Evolutionary conservation across 2,888 invertebrate species (phyloP), one percentile per base, ranked within the genome.

Genomic region (Drosophila multiciliata): DNA sequence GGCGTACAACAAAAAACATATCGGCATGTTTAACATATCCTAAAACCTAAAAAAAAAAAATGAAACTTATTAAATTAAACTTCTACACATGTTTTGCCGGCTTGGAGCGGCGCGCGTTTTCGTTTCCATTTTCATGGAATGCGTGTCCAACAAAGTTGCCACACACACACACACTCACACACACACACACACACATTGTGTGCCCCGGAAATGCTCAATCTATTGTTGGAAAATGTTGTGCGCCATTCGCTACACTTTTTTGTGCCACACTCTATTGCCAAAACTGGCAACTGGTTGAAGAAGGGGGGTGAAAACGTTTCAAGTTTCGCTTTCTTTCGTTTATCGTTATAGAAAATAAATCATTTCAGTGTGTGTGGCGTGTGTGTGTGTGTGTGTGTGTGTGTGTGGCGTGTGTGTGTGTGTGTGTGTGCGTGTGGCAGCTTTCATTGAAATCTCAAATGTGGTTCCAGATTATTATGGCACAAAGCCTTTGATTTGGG

Each of bases 31-130:
- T 90, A 90, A 88, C 87, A 86, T 90, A 88, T 81, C 78, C 76
- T 59, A 70, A 70, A 73, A 73, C 66, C 75, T 48, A 66, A 81
- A 88, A 81, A 59, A 68, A 82, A 42, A 42, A 26, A 90, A 90
- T 0, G 5, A 29, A 87, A 86, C 90, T 90, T 90, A 87, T 87
- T 88, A 90, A 87, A 90, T 90, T 87, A 87, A 87, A 87, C 81
- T 88, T 90, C 71, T 87, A 87, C 90, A 87, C 82, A 90, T 87
- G 90, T 90, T 87, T 78, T 70, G 69, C 53, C 64, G 45, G 58
- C 66, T 54, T 45, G 7, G 17, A 36, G 11, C 23, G 36, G 49
- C 40, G 48, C 62, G 68, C 49, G 35, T 68, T 67, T 69, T 68
- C 69, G n/a, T 66, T 71, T 69, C 62, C 68, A 63, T 63, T 75